Percentiles rank a stretch among this genome's conserved stretches.
Evolutionary conservation across 2,113 vertebrate genomes (phyloP).

Genomic region (Plecotus auritus): DNA sequence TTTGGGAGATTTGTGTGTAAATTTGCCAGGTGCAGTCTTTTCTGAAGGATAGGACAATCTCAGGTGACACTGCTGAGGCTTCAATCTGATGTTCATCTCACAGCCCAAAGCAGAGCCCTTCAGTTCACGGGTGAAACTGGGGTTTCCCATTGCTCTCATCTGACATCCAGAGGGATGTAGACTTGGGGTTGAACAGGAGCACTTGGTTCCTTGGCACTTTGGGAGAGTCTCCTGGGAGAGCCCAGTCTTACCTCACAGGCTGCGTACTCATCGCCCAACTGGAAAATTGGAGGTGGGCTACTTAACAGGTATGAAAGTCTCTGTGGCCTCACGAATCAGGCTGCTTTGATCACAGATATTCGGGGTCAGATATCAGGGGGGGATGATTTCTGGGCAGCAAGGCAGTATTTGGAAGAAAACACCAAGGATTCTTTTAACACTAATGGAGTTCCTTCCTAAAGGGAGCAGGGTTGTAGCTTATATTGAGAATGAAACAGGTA

Average conservation of each 20-base stretch:
- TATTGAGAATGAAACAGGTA: background rate
- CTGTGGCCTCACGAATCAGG: too few relatives aligned
- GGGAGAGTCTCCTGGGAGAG: background rate
- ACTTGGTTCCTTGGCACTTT: background rate
- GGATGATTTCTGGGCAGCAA: background rate
- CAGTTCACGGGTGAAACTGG: background rate
- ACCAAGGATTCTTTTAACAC: background rate
- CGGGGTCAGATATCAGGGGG: too few relatives aligned
- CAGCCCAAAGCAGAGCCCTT: background rate
- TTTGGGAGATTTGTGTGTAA: conserved; percentile 36
- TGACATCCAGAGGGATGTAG: background rate
- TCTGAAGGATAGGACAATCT: background rate
- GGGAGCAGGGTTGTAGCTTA: background rate
- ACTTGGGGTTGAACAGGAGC: background rate
- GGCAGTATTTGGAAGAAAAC: background rate
- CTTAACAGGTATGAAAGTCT: background rate
- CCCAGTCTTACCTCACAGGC: background rate
- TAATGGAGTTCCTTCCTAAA: background rate
- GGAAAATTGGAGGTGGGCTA: rapidly evolving
- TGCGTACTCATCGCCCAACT: background rate
- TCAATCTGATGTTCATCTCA: background rate
- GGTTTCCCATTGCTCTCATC: background rate
- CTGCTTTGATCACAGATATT: background rate
- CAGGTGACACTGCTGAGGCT: background rate
- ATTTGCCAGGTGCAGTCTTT: conserved; percentile 37